Conservation (phyloP, 1,140 invertebrate genomes). For the Apis laboriosa region DNA sequence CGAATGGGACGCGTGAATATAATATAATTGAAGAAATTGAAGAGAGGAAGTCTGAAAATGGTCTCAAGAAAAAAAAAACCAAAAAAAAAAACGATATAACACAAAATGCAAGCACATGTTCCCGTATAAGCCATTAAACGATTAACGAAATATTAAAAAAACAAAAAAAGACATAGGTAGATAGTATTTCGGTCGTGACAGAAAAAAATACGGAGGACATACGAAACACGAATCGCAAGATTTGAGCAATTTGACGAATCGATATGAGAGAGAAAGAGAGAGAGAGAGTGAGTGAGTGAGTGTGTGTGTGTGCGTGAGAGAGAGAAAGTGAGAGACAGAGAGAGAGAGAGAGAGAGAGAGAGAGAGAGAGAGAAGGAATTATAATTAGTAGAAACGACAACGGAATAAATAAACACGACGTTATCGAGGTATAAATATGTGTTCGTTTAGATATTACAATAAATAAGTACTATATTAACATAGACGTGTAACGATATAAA, state of each 20-base stretch:
- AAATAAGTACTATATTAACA: constrained; percentile 71
- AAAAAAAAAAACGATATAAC: neutral
- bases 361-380: constrained; percentile 18
- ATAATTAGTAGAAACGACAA: constrained; percentile 21
- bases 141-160: constrained; percentile 40
- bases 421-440: constrained; percentile 77
- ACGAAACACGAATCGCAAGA: constrained; percentile 5
- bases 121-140: constrained; percentile 46
- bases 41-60: neutral
- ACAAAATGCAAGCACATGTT: constrained; percentile 28
- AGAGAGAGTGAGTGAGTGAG: no score
- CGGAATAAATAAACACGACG: constrained; percentile 63
- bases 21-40: neutral
- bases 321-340: neutral
- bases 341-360: no score
- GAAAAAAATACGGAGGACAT: neutral
- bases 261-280: neutral
- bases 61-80: no score
- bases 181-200: constrained; percentile 57
- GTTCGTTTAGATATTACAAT: constrained; percentile 76
- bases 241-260: neutral
- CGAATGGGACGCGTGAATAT: neutral
- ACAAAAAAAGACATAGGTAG: constrained; percentile 51
- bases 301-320: no score
- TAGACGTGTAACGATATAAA: constrained; percentile 56